Evolutionary conservation across 53 echinoderm and acorn worm genomes (phyloP).

Genomic region (Apostichopus leukothele): DNA sequence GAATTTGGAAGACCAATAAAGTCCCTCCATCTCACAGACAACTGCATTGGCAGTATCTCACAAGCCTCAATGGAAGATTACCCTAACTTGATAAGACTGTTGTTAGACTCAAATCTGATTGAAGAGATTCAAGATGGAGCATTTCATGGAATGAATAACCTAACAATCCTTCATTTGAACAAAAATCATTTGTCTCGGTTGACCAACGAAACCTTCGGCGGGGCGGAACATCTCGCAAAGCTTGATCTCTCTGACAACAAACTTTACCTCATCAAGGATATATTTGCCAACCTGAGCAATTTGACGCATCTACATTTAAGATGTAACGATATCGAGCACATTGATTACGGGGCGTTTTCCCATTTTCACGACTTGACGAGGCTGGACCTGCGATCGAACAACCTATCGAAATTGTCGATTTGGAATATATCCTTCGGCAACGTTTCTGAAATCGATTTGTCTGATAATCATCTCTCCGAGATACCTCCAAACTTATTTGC

Average conservation of each 20-base stretch:
- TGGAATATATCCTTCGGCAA: no score
- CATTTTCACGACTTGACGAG: neutral
- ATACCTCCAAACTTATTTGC: neutral
- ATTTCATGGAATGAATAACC: neutral
- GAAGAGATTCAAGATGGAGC: neutral
- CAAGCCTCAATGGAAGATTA: neutral
- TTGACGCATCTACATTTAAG: neutral
- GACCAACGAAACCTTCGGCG: neutral
- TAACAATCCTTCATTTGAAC: neutral
- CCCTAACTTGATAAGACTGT: neutral
- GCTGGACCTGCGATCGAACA: neutral
- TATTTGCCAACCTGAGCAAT: neutral
- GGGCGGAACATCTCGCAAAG: neutral
- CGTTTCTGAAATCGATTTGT: neutral
- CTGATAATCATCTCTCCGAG: neutral
- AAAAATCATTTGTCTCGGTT: neutral
- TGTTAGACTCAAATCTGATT: neutral
- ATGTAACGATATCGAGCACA: neutral
- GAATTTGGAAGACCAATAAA: neutral
- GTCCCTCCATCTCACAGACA: neutral
- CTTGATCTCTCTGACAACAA: neutral
- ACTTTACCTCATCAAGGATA: neutral
- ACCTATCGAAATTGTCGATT: neutral
- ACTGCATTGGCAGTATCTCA: neutral
- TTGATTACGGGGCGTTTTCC: neutral